Evolutionary conservation across 2,888 invertebrate species (phyloP).

Genomic region (Lithophane ornitopus): DNA sequence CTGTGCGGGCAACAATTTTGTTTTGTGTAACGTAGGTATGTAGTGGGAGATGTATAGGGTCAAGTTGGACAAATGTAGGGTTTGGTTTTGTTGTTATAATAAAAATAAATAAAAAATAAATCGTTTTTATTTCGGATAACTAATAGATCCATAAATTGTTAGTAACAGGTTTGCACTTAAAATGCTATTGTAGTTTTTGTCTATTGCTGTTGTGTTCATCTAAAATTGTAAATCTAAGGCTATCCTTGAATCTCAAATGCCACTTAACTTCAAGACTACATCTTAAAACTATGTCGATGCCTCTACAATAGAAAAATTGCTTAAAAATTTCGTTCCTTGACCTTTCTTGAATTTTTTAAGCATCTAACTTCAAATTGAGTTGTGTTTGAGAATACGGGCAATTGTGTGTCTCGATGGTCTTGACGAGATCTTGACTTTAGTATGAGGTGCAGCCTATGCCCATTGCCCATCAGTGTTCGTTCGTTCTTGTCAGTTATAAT

Average conservation of each 20-base stretch:
- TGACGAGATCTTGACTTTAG: background rate
- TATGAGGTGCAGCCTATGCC: background rate
- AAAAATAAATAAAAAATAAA: too few species aligned
- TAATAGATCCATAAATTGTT: background rate
- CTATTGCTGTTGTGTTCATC: too few species aligned
- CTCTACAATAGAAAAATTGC: background rate
- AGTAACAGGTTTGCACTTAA: too few species aligned
- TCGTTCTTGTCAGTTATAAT: too few species aligned
- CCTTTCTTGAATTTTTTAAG: too few species aligned
- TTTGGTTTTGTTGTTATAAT: background rate
- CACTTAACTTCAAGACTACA: background rate
- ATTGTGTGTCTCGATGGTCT: background rate
- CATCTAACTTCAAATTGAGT: background rate
- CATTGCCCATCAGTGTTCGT: background rate
- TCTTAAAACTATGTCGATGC: background rate
- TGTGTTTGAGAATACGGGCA: background rate
- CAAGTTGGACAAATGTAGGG: background rate
- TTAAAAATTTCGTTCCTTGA: too few species aligned
- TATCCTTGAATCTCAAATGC: background rate
- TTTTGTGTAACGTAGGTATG: slow-evolving; percentile 35
- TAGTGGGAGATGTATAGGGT: background rate
- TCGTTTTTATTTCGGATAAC: background rate
- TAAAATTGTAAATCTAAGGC: too few species aligned
- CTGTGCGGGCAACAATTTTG: slow-evolving; percentile 41
- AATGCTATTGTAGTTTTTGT: too few species aligned